Percentiles rank a stretch among this genome's conserved stretches.
phyloP scores from a whole-genome alignment of 2,888 invertebrate genomes.

The Chrysolina americana region DNA sequence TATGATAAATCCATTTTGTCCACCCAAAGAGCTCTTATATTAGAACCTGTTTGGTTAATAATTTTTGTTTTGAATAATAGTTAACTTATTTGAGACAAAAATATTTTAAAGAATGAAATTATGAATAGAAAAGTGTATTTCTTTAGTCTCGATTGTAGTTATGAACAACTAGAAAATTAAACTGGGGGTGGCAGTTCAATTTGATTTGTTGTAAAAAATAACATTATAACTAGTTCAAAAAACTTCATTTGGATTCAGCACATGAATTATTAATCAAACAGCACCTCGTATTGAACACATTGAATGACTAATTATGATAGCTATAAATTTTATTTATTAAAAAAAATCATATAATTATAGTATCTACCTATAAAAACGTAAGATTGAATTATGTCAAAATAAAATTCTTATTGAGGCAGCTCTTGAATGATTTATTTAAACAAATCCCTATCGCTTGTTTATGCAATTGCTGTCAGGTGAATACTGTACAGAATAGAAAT shows the following conservation, averaged over 20 bases:
- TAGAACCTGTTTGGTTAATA: background rate
- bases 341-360: conserved; percentile 19
- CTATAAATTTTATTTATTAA: conserved; percentile 19
- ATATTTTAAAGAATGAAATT: background rate
- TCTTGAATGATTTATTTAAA: background rate
- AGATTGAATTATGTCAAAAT: conserved; percentile 17
- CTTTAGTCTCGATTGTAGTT: background rate
- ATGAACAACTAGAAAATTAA: background rate
- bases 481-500: no score
- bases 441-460: no score
- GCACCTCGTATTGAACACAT: conserved; percentile 2
- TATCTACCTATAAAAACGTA: conserved; percentile 8
- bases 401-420: conserved; percentile 1
- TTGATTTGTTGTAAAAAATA: background rate
- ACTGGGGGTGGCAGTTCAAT: no score
- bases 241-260: background rate
- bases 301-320: conserved; percentile 14
- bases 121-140: background rate
- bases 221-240: background rate
- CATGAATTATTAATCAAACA: conserved; percentile 18
- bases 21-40: conserved; percentile 14
- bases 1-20: conserved; percentile 9
- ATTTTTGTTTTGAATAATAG: background rate
- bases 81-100: background rate
- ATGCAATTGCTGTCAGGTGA: no score